A percentile compares a stretch with the other conserved stretches of the same genome.
These are phyloP conservation scores for Emmelina monodactyla DNA, from an alignment of 2,888 invertebrate genomes.

Conservation along the genomic window DNA sequence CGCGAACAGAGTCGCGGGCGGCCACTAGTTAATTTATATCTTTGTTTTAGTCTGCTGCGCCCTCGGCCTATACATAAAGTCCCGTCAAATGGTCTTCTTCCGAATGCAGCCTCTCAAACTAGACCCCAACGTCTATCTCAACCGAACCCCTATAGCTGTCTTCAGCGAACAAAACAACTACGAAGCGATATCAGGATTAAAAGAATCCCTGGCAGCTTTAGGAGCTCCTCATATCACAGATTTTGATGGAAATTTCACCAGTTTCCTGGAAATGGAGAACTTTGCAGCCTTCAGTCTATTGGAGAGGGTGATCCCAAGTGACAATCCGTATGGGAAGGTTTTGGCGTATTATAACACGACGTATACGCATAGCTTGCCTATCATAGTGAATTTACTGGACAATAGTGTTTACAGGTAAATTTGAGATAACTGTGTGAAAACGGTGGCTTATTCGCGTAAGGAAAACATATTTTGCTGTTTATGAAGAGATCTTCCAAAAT, in stretches of 20 bases:
- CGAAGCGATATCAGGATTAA: slow-evolving; percentile 39
- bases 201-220: slow-evolving; percentile 38
- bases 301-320: slow-evolving; percentile 51
- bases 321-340: slow-evolving; percentile 65
- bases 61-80: slow-evolving; percentile 71
- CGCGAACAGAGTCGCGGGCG: no score
- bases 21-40: no score
- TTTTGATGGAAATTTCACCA: slow-evolving; percentile 73
- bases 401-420: slow-evolving; percentile 76
- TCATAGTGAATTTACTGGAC: slow-evolving; percentile 74
- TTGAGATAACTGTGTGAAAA: no score
- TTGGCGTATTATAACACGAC: slow-evolving; percentile 80
- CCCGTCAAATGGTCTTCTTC: slow-evolving; percentile 69
- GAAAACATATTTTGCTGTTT: no score
- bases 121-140: slow-evolving; percentile 69
- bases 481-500: no score
- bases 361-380: slow-evolving; percentile 79
- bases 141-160: slow-evolving; percentile 68
- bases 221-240: slow-evolving; percentile 50
- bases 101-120: slow-evolving; percentile 70
- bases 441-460: no score
- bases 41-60: slow-evolving; percentile 66
- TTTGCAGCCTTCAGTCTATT: slow-evolving; percentile 73
- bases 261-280: slow-evolving; percentile 69
- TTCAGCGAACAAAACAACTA: slow-evolving; percentile 59